Percentiles rank a stretch among this genome's conserved stretches.
phyloP scores from a whole-genome alignment of 2,888 invertebrate genomes.

The Rhyacophila evoluta region DNA sequence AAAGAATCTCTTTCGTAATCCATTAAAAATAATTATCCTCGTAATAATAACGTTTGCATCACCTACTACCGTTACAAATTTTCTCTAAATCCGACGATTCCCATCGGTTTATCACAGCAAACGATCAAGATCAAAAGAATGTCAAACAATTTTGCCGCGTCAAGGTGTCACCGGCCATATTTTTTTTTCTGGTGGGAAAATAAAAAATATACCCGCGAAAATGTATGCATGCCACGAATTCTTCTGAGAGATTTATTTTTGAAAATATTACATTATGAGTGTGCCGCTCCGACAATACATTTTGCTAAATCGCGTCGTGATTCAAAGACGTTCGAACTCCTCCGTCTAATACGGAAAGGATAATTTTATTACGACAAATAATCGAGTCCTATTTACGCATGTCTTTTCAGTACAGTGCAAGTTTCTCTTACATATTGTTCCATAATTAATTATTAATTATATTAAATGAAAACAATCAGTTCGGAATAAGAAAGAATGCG shows the following conservation, averaged over 20 bases:
- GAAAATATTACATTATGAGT: neutral
- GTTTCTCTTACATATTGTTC: too few species aligned
- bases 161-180: neutral
- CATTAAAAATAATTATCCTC: constrained; percentile 8
- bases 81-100: neutral
- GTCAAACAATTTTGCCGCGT: neutral
- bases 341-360: too few species aligned
- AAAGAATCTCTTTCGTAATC: neutral
- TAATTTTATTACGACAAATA: too few species aligned
- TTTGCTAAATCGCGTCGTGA: neutral
- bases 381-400: too few species aligned
- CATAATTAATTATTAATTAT: too few species aligned
- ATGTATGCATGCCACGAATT: neutral
- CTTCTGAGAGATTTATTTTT: neutral
- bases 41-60: constrained; percentile 1
- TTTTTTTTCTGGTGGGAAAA: neutral
- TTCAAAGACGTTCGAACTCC: too few species aligned
- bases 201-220: neutral
- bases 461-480: too few species aligned
- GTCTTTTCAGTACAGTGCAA: too few species aligned
- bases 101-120: neutral
- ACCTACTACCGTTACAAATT: neutral
- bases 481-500: too few species aligned
- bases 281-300: neutral
- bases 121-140: constrained; percentile 18